These are phyloP conservation scores for Seira musarum DNA, from an alignment of 2,888 invertebrate species.

Conservation along the genomic window DNA sequence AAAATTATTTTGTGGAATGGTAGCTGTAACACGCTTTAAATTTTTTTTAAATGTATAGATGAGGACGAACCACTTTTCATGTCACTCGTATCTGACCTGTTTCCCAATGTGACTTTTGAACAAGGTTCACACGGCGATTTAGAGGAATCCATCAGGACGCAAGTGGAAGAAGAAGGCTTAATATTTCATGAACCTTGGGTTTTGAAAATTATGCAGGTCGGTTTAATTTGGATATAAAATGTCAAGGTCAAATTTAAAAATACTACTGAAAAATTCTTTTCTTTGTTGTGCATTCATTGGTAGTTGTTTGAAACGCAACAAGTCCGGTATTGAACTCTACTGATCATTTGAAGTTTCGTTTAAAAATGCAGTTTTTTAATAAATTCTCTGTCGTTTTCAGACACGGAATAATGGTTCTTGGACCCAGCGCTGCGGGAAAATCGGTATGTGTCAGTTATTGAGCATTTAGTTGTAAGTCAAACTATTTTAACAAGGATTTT, in stretches of 20 bases:
- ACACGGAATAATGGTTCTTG: slow-evolving; percentile 96
- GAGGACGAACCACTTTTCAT: slow-evolving; percentile 98
- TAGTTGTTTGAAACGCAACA: slow-evolving; percentile 95
- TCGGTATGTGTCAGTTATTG: no score
- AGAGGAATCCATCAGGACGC: slow-evolving; percentile 88
- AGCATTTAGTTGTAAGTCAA: no score
- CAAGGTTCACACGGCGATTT: slow-evolving; percentile 92
- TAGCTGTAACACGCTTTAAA: neutral
- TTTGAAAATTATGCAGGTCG: slow-evolving; percentile 90
- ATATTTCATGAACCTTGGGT: slow-evolving; percentile 97
- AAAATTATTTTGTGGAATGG: slow-evolving; percentile 11
- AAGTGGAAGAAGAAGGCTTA: slow-evolving; percentile 85
- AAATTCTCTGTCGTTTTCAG: slow-evolving; percentile 21
- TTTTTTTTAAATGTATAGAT: slow-evolving; percentile 74
- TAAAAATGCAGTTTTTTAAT: neutral
- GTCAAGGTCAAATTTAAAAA: neutral
- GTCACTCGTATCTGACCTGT: slow-evolving; percentile 94
- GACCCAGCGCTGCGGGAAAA: slow-evolving; percentile 96
- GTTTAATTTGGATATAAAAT: slow-evolving; percentile 6
- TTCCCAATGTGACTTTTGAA: slow-evolving; percentile 94
- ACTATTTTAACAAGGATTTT: slow-evolving; percentile 7
- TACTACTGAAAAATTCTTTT: neutral
- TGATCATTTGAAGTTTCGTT: no score
- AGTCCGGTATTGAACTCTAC: slow-evolving; percentile 83
- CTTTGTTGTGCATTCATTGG: neutral